phyloP scores from a whole-genome alignment of 2,888 invertebrate genomes.

The Agrochola lychnidis region DNA sequence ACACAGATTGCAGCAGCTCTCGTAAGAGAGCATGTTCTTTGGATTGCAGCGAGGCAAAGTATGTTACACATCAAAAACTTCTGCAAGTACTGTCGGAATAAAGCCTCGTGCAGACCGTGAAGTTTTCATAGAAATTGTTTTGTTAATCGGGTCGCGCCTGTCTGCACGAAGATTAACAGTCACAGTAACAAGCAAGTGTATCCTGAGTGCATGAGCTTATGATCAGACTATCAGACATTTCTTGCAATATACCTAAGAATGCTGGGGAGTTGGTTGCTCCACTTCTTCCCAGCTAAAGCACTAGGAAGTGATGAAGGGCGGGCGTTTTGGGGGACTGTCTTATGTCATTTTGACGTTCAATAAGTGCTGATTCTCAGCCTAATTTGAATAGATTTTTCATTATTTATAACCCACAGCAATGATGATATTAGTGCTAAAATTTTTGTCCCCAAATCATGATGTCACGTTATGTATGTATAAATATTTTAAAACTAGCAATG shows the following conservation, averaged over 20 bases:
- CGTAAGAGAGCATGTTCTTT: too few species aligned
- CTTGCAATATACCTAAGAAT: not conserved
- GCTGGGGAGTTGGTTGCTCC: not conserved
- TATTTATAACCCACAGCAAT: not conserved
- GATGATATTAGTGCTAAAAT: not conserved
- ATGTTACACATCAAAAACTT: not conserved
- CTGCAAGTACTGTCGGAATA: not conserved
- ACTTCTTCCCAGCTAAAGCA: not conserved
- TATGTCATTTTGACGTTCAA: not conserved
- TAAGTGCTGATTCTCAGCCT: not conserved
- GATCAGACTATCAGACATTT: not conserved
- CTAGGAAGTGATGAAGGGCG: not conserved
- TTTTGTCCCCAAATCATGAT: not conserved
- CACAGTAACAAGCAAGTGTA: not conserved
- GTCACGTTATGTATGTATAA: not conserved
- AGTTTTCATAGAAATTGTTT: too few species aligned
- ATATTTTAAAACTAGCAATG: not conserved
- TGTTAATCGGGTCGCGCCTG: too few species aligned
- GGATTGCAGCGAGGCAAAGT: too few species aligned
- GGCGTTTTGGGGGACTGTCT: not conserved
- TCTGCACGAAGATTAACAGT: not conserved
- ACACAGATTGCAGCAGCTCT: too few species aligned
- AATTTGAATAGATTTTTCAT: not conserved
- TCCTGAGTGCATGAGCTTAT: not conserved
- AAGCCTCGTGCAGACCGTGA: too few species aligned